Base-by-base conservation (phyloP, 1,140 invertebrate species). In the Potamilus streckersoni region DNA sequence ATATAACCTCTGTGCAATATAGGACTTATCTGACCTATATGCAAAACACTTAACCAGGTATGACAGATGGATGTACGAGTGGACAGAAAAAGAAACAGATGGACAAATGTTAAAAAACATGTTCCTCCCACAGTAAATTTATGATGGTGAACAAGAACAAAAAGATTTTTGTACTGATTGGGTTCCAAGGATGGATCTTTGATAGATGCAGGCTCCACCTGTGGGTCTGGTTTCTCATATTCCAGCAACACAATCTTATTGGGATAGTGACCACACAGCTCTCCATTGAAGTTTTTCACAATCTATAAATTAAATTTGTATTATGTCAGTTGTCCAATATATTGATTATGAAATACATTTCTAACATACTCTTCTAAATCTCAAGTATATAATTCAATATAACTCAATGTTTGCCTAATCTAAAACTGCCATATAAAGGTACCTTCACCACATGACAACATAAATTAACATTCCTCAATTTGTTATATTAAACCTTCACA, bases 251-350 rank as follows among this genome's bases (percentile, higher is more conserved):
- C 91, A 71, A 96, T 90, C 71, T 93, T 92, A 80, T 92, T 92
- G 59, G 94, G 95, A 89, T 95, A 96, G 76, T 94, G 93, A 63
- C 92, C 91, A 88, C 94, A 93, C n/a, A 95, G 88, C 82, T 94
- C 92, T n/a, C 94, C 94, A 78, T 89, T 91, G 49, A 88, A 89
- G 83, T 95, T 95, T 64, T 92, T 92, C 76, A 95, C 87, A 19
- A 92, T 82, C 91, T 92, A 67, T 86, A 81, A 79, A 77, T 66
- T 82, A 69, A 27, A 56, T 57, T 38, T 59, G 20, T 49, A 65
- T 69, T 49, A 11, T 69, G 19, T 31, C 68, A 20, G 17, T 31
- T 8, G 38, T 56, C 8, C n/a, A 55, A 71, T 23, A 17, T 61
- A 16, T 14, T 16, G 6, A 20, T 71, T 5, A 61, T 31, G 23